A percentile compares a stretch with the other conserved stretches of the same genome.
Evolutionary conservation across 2,113 vertebrate genomes (phyloP).

Genomic region (Sminthopsis crassicaudata): DNA sequence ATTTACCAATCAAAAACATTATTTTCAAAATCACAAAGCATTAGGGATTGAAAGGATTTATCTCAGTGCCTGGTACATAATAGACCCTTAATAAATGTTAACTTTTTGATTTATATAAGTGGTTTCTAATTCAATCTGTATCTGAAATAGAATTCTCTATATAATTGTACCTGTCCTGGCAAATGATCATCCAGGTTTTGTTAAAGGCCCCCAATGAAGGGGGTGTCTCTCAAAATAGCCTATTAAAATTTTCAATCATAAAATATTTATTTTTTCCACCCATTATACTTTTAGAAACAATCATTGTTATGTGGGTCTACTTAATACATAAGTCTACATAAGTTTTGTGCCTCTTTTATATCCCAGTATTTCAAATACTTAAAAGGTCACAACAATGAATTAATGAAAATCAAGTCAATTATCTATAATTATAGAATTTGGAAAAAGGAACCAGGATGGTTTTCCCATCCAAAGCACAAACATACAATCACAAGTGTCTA

Average conservation of each 20-base stretch:
- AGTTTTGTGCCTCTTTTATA: background rate
- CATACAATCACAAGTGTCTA: background rate
- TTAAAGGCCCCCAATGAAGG: background rate
- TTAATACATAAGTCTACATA: background rate
- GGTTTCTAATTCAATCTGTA: background rate
- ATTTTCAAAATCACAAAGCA: background rate
- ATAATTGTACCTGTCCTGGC: background rate
- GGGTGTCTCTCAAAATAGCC: background rate
- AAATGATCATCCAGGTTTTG: background rate
- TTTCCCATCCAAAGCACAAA: background rate
- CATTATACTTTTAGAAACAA: background rate
- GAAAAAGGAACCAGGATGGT: background rate
- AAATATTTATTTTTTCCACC: background rate
- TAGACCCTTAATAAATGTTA: background rate
- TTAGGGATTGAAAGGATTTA: background rate
- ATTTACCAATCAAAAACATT: background rate
- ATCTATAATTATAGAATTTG: background rate
- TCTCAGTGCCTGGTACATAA: background rate
- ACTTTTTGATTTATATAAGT: background rate
- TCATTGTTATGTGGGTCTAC: background rate
- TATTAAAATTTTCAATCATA: background rate
- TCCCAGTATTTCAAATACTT: background rate
- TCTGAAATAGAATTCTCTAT: background rate
- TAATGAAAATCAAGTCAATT: background rate
- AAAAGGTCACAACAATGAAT: background rate